Evolutionary conservation across 2,113 vertebrate species (phyloP).

Genomic region (Pterophyllum scalare): DNA sequence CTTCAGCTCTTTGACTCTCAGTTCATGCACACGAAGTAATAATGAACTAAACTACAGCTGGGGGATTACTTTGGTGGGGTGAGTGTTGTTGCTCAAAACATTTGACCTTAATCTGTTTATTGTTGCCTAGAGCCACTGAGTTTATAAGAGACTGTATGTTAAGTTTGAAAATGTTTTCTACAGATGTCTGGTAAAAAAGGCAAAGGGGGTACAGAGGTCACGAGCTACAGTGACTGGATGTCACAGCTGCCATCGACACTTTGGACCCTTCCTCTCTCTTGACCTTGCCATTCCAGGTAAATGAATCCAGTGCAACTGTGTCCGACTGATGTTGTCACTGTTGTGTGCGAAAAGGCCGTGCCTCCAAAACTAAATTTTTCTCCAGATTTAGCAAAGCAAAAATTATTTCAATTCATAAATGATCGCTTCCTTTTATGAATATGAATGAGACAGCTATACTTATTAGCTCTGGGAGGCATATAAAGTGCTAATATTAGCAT

Average conservation of each 20-base stretch:
- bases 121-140: neutral
- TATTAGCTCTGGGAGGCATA: too few species aligned
- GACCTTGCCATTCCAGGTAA: conserved; percentile 65
- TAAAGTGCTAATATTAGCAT: too few species aligned
- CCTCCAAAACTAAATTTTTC: too few species aligned
- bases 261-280: conserved; percentile 37
- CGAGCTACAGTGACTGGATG: conserved; percentile 58
- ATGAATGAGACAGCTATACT: too few species aligned
- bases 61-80: neutral
- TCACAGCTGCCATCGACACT: conserved; percentile 42
- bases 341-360: too few species aligned
- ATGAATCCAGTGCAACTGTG: neutral
- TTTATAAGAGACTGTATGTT: neutral
- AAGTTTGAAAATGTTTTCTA: neutral
- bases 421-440: too few species aligned
- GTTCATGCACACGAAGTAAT: neutral
- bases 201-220: neutral
- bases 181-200: neutral
- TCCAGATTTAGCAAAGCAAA: too few species aligned
- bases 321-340: too few species aligned
- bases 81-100: neutral
- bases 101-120: neutral
- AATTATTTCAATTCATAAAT: neutral
- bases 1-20: neutral
- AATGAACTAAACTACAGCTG: neutral